Base-by-base conservation (phyloP, 2,888 invertebrate species). In the Pachycephus smyrnensis region DNA sequence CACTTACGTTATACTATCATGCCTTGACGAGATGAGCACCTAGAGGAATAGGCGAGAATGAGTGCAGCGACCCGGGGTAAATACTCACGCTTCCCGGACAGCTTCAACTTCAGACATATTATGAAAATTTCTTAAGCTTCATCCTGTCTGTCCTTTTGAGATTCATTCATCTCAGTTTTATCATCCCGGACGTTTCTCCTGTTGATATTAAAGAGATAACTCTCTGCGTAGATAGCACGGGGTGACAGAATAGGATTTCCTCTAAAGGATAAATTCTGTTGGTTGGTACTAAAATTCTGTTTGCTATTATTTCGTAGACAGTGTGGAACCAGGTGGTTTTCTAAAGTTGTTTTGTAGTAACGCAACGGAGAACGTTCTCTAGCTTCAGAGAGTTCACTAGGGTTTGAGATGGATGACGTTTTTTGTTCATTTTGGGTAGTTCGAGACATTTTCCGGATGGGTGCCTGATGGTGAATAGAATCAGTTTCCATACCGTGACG, bases 1-100 rank as follows among this genome's bases (percentile, higher is more conserved):
- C 77, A 80, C 77, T 68, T 73, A 69, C 73, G 75, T 77, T 69
- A 80, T 73, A 23, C 33, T 32, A 77, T 75, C 77, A 69, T 40
- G 77, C 75, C 69, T 71, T 69, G 40, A 75, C 69, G 77, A 77
- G 69, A 55, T 55, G 55, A 55, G 23, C 55, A 55, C 55, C 55
- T 55, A 55, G 9, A 55, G 23, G 55, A 2, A 23, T 55, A 55
- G 74, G 30, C 33, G 30, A 68, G 30, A n/a, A 68, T 4, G 40
- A 74, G 76, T 79, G 71, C 69, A 75, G 75, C 74, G 75, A 79
- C 80, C 82, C 84, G 77, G 81, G 76, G 81, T 81, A 80, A 83
- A 82, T 76, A 84, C 85, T 86, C 82, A 84, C 85, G 74, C 69
- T 55, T 55, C 55, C 55, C 23, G 55, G 1, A 55, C 55, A 55